Base-by-base conservation (phyloP, 1,140 invertebrate genomes). In the Panagrolaimus sp. region DNA sequence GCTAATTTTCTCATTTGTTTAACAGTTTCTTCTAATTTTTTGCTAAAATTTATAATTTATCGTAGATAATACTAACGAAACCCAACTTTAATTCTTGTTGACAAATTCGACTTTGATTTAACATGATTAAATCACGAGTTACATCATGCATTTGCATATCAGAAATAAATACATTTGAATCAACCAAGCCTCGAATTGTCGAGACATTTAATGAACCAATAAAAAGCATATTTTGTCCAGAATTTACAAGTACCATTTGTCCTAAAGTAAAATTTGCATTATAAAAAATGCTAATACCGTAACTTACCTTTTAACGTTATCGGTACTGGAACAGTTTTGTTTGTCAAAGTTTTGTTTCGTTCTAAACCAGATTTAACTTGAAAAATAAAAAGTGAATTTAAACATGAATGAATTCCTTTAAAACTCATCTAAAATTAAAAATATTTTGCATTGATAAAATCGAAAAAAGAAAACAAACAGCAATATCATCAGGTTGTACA, bases 81-180 rank as follows among this genome's bases (percentile, higher is more conserved):
- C n/a, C n/a, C n/a, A n/a, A 85, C 83, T 72, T 85, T 81, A 84
- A 47, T 78, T 78, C 73, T 78, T 85, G 73, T 84, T 84, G 73
- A 81, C 83, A 48, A 83, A 81, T 73, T 24, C 76, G 44, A 28
- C 68, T 69, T 46, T 81, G 76, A 62, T 80, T 80, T 48, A 79
- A 69, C 63, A 85, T 80, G 5, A 85, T 81, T 9, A 85, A 65
- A 67, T 85, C 84, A 24, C 84, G 68, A 0, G 84, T 85, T 69
- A 83, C 84, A 73, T 85, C 84, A 74, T 85, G 85, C 1, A 84
- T 69, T 43, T 84, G 84, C 28, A 84, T 83, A 68, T 84, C 84
- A 5, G 79, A 79, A 15, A 84, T 58, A 63, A 74, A 84, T 1
- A 84, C 71, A 44, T 83, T 81, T 70, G 79, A 78, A 21, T 83